Evolutionary conservation across 1,140 invertebrate genomes (phyloP).

Genomic region (Anadara kagoshimensis): DNA sequence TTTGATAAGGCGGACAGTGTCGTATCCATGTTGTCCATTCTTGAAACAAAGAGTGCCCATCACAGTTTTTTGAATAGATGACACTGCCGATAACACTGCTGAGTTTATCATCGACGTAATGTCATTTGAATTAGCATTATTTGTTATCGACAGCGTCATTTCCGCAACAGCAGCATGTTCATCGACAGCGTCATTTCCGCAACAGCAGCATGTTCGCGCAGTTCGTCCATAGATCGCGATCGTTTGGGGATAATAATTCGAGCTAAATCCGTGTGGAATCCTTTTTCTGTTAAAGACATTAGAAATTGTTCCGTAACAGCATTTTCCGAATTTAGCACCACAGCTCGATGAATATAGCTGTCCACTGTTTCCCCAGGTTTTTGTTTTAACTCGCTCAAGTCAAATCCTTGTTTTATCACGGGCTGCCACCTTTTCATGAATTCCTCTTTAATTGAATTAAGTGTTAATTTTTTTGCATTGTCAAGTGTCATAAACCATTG

Average conservation of each 20-base stretch:
- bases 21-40: neutral
- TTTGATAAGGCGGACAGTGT: neutral
- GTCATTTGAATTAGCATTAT: too few species aligned
- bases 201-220: neutral
- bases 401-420: too few species aligned
- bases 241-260: neutral
- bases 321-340: neutral
- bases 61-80: neutral
- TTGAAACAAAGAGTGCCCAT: neutral
- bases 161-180: too few species aligned
- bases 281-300: neutral
- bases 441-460: neutral
- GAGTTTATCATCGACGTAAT: neutral
- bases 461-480: neutral
- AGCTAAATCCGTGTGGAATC: neutral
- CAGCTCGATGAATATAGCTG: neutral
- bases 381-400: too few species aligned
- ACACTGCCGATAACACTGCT: neutral
- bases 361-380: too few species aligned
- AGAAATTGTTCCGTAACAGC: neutral
- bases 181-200: too few species aligned
- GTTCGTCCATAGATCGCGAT: neutral
- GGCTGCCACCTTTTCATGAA: neutral
- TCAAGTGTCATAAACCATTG: constrained; percentile 4
- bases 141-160: too few species aligned